phyloP scores from a whole-genome alignment of 2,113 vertebrate genomes.

The Phodopus roborovskii region DNA sequence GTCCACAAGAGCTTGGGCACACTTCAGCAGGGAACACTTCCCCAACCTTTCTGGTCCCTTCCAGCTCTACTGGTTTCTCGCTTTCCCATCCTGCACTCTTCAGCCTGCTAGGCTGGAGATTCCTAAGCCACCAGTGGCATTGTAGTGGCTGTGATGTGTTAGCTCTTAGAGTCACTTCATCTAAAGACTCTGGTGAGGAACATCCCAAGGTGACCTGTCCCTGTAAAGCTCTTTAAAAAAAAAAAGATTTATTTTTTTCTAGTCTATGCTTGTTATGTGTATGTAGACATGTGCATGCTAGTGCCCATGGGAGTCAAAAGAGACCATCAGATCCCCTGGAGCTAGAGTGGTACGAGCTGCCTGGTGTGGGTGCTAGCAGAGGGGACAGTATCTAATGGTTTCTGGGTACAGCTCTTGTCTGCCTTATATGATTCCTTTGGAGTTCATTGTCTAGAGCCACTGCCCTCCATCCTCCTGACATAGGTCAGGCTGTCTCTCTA shows the following conservation, averaged over 20 bases:
- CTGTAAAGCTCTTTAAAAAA: not conserved
- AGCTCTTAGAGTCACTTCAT: not conserved
- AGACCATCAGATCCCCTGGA: not conserved
- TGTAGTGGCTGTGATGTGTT: not conserved
- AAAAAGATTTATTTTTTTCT: too few species aligned
- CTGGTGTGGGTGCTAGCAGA: not conserved
- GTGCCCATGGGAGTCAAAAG: not conserved
- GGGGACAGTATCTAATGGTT: not conserved
- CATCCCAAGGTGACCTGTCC: not conserved
- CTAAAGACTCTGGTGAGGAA: not conserved
- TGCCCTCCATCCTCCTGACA: too few species aligned
- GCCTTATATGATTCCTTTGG: too few species aligned
- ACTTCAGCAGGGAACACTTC: not conserved
- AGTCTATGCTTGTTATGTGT: not conserved
- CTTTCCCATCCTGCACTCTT: not conserved
- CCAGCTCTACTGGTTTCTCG: not conserved
- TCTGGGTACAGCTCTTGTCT: not conserved
- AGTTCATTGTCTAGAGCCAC: too few species aligned
- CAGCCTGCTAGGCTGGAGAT: not conserved
- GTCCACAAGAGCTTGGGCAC: not conserved
- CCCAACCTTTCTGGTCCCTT: not conserved
- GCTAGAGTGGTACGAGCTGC: not conserved
- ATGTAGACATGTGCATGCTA: not conserved
- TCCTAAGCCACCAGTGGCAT: not conserved
- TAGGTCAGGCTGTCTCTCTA: not conserved